A percentile compares a stretch with the other conserved stretches of the same genome.
Conservation (phyloP, 2,797 vertebrate species). For the Hippocampus kuda region DNA sequence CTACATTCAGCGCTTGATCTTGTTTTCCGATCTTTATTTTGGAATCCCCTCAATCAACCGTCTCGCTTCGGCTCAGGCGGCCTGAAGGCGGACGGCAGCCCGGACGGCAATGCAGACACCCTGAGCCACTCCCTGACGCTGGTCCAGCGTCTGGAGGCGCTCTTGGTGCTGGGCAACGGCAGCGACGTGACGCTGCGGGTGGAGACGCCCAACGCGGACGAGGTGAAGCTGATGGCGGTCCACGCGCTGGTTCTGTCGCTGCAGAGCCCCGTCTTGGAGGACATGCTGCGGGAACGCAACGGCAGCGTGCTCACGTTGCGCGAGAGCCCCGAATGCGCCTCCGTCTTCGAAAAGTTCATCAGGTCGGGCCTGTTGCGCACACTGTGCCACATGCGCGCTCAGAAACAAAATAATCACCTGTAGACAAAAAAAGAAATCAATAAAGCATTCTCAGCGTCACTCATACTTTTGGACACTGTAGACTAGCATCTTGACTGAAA, state of each 20-base stretch:
- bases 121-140: constrained; percentile 80
- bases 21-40: not conserved
- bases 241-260: constrained; percentile 83
- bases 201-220: constrained; percentile 70
- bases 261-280: constrained; percentile 78
- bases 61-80: constrained; percentile 31
- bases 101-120: constrained; percentile 51
- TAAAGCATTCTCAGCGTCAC: no score
- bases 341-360: constrained; percentile 85
- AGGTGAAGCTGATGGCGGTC: constrained; percentile 81
- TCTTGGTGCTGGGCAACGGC: constrained; percentile 75
- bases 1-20: not conserved
- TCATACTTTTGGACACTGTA: no score
- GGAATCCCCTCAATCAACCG: no score
- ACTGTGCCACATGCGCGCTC: not conserved
- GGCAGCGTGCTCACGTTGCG: constrained; percentile 60
- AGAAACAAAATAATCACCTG: not conserved
- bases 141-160: constrained; percentile 76
- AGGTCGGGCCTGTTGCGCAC: constrained; percentile 57
- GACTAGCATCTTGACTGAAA: not conserved
- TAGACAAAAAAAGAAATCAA: no score
- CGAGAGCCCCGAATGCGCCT: constrained; percentile 71
- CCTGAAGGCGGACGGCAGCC: constrained; percentile 58
- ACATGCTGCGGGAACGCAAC: constrained; percentile 72
- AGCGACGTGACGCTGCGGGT: constrained; percentile 80